phyloP scores from a whole-genome alignment of 2,888 invertebrate species.

The Drosophila mimetica region DNA sequence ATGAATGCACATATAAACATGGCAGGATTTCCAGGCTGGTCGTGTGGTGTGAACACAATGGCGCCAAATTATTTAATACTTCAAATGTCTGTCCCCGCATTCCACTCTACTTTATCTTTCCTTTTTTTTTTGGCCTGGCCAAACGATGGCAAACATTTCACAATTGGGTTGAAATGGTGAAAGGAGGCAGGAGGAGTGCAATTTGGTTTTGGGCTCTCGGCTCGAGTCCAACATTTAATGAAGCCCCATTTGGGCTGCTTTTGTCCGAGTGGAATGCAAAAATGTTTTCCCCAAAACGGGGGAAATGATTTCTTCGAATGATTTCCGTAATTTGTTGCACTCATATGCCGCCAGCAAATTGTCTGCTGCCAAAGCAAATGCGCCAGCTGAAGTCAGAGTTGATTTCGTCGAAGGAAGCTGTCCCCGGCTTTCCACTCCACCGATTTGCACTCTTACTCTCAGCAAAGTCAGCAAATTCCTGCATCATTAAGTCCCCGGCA shows the following conservation, averaged over 20 bases:
- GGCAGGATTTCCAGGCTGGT: conserved; percentile 37
- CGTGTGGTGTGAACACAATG: conserved; percentile 71
- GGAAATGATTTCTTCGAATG: conserved; percentile 28
- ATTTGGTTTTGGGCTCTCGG: conserved; percentile 72
- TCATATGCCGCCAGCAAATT: conserved; percentile 33
- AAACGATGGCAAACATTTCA: conserved; percentile 31
- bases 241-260: conserved; percentile 64
- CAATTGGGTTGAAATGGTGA: conserved; percentile 12
- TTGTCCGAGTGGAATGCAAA: conserved; percentile 61
- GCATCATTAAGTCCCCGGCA: conserved; percentile 66
- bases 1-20: conserved; percentile 33
- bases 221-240: conserved; percentile 76
- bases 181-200: conserved; percentile 36
- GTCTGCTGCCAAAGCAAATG: too few relatives aligned
- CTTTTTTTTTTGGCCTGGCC: conserved; percentile 14
- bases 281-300: conserved; percentile 47
- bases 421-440: conserved; percentile 2
- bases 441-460: neutral
- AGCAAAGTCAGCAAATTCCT: conserved; percentile 74
- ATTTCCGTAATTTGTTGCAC: conserved; percentile 40
- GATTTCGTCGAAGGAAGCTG: conserved; percentile 2
- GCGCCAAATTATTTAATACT: conserved; percentile 81
- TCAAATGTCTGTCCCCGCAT: conserved; percentile 65
- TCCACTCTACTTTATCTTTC: neutral
- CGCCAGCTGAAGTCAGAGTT: conserved; percentile 20